These are phyloP conservation scores for Vesta saturnalis DNA, from an alignment of 2,888 invertebrate genomes.

Conservation along the genomic window DNA sequence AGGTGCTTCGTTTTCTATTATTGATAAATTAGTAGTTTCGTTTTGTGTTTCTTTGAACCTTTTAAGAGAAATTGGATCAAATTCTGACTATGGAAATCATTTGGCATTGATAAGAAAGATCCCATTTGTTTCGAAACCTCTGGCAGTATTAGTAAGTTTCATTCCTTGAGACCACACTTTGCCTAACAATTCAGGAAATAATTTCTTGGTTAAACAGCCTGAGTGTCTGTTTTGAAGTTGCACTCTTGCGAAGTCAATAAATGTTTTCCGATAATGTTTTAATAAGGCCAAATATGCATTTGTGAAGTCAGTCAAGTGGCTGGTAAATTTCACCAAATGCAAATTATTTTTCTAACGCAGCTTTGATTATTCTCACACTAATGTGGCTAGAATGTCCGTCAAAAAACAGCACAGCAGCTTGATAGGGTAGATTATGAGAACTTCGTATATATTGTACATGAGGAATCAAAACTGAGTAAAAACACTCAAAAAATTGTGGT, in stretches of 20 bases:
- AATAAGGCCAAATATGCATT: not conserved
- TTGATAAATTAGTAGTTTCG: not conserved
- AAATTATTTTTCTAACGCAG: not conserved
- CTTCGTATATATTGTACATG: not conserved
- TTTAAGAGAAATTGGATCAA: not conserved
- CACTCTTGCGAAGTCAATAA: not conserved
- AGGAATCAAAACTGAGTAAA: not conserved
- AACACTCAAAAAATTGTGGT: not conserved
- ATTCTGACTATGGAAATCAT: not conserved
- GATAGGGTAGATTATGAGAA: not conserved
- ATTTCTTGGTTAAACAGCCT: not conserved
- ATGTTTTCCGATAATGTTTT: not conserved
- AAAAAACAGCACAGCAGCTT: constrained; percentile 1
- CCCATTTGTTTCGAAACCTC: not conserved
- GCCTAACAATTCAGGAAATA: not conserved
- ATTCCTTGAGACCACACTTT: not conserved
- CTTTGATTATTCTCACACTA: not conserved
- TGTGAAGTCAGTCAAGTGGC: not conserved
- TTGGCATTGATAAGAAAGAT: not conserved
- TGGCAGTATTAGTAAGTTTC: not conserved
- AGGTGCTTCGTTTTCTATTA: not conserved
- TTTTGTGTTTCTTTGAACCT: not conserved
- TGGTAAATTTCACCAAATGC: not conserved
- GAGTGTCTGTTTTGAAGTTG: not conserved
- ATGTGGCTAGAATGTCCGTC: not conserved